Conservation (phyloP, 2,797 vertebrate genomes). For the Acrossocheilus fasciatus region DNA sequence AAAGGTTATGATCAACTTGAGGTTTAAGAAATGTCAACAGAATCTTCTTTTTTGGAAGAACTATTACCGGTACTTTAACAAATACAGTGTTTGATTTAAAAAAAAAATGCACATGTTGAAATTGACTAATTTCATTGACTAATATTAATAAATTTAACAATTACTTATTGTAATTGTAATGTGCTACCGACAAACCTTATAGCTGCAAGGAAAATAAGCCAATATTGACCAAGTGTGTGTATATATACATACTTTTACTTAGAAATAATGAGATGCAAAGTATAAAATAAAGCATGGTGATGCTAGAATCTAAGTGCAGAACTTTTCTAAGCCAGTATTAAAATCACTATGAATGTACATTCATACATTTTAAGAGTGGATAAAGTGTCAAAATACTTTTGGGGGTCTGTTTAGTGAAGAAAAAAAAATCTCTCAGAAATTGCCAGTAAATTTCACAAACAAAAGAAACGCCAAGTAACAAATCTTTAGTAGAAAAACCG, state of each 20-base stretch:
- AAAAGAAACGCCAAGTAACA: not conserved
- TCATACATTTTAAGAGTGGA: not conserved
- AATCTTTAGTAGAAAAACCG: not conserved
- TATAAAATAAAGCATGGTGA: not conserved
- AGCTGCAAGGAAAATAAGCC: not conserved
- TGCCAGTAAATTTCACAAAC: not conserved
- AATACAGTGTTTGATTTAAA: not conserved
- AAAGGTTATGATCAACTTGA: not conserved
- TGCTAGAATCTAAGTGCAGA: not conserved
- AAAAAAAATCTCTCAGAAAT: not conserved
- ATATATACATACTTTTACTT: not conserved
- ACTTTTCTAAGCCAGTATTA: not conserved
- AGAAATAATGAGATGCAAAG: not conserved
- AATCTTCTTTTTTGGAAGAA: not conserved
- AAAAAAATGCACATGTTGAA: not conserved
- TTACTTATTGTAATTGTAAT: not conserved
- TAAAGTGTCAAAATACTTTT: not conserved
- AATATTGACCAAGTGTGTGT: not conserved
- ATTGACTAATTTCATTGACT: not conserved
- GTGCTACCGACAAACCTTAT: not conserved
- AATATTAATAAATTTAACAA: not conserved
- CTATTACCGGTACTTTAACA: not conserved
- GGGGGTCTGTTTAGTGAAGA: not conserved
- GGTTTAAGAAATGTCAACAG: not conserved
- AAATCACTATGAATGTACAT: not conserved